Percentiles rank a stretch among this genome's conserved stretches.
These are phyloP conservation scores for Eleginops maclovinus DNA, from an alignment of 2,113 vertebrate genomes.

Conservation along the genomic window DNA sequence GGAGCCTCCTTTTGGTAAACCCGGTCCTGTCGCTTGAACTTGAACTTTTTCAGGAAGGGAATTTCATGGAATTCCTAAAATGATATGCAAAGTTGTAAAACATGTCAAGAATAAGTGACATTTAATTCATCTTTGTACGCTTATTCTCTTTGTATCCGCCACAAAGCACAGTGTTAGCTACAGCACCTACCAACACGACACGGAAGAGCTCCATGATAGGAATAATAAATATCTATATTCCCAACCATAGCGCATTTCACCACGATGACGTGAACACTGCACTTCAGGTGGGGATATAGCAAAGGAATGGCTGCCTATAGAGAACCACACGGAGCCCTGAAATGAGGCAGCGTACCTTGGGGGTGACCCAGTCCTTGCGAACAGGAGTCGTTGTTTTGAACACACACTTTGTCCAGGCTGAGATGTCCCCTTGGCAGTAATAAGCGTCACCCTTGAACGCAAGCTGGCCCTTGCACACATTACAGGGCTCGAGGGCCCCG, in stretches of 20 bases:
- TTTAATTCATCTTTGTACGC: not conserved
- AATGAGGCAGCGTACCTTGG: slow-evolving; percentile 86
- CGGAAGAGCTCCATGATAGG: too few relatives aligned
- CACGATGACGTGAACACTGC: not conserved
- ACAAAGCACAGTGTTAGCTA: not conserved
- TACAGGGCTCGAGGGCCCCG: slow-evolving; percentile 90
- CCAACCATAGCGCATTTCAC: not conserved
- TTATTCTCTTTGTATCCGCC: not conserved
- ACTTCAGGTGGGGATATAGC: not conserved
- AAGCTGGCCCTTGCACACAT: slow-evolving; percentile 92
- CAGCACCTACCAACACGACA: too few relatives aligned
- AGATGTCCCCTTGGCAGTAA: slow-evolving; percentile 93
- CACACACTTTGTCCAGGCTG: slow-evolving; percentile 97
- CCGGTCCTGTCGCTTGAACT: slow-evolving; percentile 92
- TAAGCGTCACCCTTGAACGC: slow-evolving; percentile 94
- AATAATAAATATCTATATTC: not conserved
- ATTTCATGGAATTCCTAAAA: slow-evolving; percentile 93
- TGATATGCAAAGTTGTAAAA: not conserved
- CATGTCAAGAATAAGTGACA: not conserved
- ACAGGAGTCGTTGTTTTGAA: slow-evolving; percentile 89
- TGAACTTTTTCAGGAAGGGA: slow-evolving; percentile 95
- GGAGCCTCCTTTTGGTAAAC: slow-evolving; percentile 85
- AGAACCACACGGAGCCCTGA: not conserved
- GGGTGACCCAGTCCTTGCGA: slow-evolving; percentile 92
- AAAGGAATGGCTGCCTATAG: too few relatives aligned